phyloP scores from a whole-genome alignment of 2,113 vertebrate genomes.

The Alexandromys fortis region DNA sequence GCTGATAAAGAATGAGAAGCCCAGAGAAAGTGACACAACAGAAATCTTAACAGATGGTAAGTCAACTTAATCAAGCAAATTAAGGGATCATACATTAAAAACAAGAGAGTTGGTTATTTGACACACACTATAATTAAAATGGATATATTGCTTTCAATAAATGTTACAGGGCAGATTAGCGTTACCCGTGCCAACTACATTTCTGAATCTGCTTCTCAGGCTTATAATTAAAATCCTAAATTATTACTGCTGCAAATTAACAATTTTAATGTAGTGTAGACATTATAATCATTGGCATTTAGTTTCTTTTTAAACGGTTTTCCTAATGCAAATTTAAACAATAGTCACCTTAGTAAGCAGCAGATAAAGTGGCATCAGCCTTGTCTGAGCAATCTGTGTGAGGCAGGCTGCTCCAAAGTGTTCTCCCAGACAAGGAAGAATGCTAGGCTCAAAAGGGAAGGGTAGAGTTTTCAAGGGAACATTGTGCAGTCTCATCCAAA shows the following conservation, averaged over 20 bases:
- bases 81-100: constrained; percentile 84
- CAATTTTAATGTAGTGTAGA: constrained; percentile 81
- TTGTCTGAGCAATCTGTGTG: background rate
- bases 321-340: constrained; percentile 69
- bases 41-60: constrained; percentile 88
- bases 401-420: background rate
- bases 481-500: background rate
- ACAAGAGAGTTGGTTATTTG: constrained; percentile 86
- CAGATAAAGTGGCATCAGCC: background rate
- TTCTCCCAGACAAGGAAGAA: background rate
- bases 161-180: constrained; percentile 89
- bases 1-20: constrained; percentile 70
- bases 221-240: constrained; percentile 87
- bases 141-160: constrained; percentile 89
- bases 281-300: constrained; percentile 71
- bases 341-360: constrained; percentile 53
- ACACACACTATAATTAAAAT: constrained; percentile 86
- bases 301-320: constrained; percentile 58
- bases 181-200: constrained; percentile 80
- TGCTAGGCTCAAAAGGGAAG: background rate
- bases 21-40: constrained; percentile 66
- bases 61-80: constrained; percentile 87
- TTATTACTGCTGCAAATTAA: constrained; percentile 84
- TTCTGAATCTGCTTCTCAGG: constrained; percentile 85
- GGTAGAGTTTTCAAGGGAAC: background rate